Evolutionary conservation across 2,113 vertebrate species (phyloP).

Genomic region (Prunella himalayana): DNA sequence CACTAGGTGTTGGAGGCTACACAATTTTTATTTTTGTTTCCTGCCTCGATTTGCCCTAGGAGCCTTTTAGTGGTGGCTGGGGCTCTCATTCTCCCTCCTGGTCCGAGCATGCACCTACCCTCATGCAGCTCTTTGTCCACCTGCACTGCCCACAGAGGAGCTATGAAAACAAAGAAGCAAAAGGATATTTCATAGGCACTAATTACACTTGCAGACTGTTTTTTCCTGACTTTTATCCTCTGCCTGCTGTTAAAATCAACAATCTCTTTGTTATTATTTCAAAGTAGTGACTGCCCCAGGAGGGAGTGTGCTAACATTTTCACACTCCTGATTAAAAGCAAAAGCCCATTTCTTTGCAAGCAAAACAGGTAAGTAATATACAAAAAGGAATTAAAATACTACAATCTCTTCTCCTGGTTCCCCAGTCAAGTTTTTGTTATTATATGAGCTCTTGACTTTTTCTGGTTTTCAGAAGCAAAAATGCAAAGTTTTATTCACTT

Average conservation of each 20-base stretch:
- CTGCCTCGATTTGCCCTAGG: background rate
- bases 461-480: background rate
- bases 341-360: background rate
- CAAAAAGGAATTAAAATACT: background rate
- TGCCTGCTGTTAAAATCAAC: background rate
- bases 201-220: background rate
- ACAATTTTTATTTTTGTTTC: background rate
- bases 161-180: background rate
- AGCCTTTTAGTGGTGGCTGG: background rate
- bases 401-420: background rate
- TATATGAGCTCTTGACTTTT: background rate
- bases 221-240: background rate
- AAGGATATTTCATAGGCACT: background rate
- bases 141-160: accelerated
- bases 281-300: background rate
- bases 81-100: background rate
- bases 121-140: background rate
- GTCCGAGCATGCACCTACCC: background rate
- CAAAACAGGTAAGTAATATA: background rate
- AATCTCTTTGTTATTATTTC: background rate
- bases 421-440: background rate
- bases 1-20: accelerated
- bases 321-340: background rate
- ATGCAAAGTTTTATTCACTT: background rate
- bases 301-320: background rate